Conservation (phyloP, 2,797 vertebrate genomes). For the Gobionotothen gibberifrons region DNA sequence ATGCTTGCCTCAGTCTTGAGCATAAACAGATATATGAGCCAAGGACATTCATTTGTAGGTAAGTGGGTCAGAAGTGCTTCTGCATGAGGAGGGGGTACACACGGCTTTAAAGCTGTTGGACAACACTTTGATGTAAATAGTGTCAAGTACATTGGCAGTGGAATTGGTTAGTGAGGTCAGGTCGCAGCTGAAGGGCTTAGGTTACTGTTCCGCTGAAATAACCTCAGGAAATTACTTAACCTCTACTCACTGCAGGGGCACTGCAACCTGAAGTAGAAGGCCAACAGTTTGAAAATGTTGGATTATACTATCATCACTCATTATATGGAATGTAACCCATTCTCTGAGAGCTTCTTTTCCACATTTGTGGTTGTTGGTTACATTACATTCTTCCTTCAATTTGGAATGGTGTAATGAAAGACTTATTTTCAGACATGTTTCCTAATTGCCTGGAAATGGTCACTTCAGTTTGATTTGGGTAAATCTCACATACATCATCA, state of each 20-base stretch:
- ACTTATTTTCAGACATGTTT: too few relatives aligned
- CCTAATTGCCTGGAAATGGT: too few relatives aligned
- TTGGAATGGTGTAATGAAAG: too few relatives aligned
- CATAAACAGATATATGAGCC: conserved; percentile 19
- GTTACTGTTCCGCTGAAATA: conserved; percentile 8
- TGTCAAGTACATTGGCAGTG: conserved; percentile 7
- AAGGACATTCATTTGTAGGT: background rate
- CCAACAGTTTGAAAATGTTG: background rate
- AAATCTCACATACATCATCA: too few relatives aligned
- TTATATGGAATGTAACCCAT: too few relatives aligned
- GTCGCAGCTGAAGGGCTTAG: conserved; percentile 6
- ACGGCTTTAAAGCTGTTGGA: conserved; percentile 7
- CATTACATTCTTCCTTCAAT: too few relatives aligned
- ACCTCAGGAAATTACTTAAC: conserved; percentile 32
- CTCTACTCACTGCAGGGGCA: conserved; percentile 2
- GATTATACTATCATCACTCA: background rate
- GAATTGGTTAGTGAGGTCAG: conserved; percentile 18
- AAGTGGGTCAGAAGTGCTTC: conserved; percentile 8
- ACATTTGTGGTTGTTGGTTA: too few relatives aligned
- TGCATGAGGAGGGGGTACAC: background rate
- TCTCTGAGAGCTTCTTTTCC: too few relatives aligned
- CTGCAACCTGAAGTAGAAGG: background rate
- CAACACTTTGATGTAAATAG: conserved; percentile 8
- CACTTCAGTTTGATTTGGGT: too few relatives aligned
- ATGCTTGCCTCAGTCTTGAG: conserved; percentile 15